Evolutionary conservation across 2,888 invertebrate species (phyloP).

Genomic region (Seladonia tumulorum): DNA sequence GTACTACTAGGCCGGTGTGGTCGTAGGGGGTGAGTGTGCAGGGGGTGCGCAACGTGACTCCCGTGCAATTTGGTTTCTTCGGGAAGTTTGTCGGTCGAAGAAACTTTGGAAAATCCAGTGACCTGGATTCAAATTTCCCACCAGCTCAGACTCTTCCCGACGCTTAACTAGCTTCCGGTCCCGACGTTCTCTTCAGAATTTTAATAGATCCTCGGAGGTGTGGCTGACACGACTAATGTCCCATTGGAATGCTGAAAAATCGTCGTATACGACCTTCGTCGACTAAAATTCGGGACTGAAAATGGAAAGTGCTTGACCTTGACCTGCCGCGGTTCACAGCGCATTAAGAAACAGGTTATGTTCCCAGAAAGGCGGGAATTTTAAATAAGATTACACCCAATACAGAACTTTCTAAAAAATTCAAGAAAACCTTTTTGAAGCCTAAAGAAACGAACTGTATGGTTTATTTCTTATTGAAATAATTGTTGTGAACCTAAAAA

Average conservation of each 20-base stretch:
- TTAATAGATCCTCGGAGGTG: conserved; percentile 13
- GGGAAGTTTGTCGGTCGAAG: conserved; percentile 17
- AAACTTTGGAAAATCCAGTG: conserved; percentile 40
- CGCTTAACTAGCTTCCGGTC: conserved; percentile 47
- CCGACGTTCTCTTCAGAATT: conserved; percentile 22
- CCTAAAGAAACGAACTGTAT: background rate
- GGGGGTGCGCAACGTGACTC: background rate
- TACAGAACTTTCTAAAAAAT: background rate
- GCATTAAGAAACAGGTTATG: background rate
- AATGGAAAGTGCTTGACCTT: conserved; percentile 23
- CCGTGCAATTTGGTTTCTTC: conserved; percentile 20
- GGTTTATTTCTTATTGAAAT: background rate
- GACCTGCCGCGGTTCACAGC: conserved; percentile 2
- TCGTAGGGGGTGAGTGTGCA: background rate
- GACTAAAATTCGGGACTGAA: background rate
- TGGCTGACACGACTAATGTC: background rate
- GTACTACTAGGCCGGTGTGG: background rate
- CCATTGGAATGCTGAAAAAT: background rate
- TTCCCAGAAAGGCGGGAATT: background rate
- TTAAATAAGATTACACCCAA: background rate
- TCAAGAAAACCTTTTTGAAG: background rate
- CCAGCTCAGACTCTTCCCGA: background rate
- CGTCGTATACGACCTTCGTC: background rate
- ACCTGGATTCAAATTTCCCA: conserved; percentile 42
- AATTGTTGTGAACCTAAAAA: background rate